phyloP scores from a whole-genome alignment of 2,113 vertebrate species.

The Chionodraco myersi region DNA sequence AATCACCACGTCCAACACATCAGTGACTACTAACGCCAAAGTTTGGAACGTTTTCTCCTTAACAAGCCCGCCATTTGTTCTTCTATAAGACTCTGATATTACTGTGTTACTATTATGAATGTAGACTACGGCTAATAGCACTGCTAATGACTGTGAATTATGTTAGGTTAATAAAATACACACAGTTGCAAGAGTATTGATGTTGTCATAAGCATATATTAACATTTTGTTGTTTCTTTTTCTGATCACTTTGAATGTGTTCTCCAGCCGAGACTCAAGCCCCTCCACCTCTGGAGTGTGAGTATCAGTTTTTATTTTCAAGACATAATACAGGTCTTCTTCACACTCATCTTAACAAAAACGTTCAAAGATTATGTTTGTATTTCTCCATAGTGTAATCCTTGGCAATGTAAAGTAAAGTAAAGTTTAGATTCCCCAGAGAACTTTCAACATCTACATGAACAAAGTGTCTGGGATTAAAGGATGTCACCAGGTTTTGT shows the following conservation, averaged over 20 bases:
- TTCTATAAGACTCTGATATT: not conserved
- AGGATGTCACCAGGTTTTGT: not conserved
- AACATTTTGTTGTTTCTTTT: not conserved
- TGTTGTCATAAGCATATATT: not conserved
- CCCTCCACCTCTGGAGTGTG: conserved; percentile 30
- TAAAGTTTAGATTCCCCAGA: not conserved
- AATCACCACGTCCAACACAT: not conserved
- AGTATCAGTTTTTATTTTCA: conserved; percentile 43
- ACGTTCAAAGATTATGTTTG: not conserved
- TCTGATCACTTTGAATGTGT: not conserved
- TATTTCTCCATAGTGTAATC: not conserved
- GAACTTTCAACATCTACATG: not conserved
- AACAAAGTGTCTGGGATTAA: not conserved
- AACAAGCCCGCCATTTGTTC: not conserved
- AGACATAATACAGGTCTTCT: not conserved
- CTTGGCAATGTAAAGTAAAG: not conserved
- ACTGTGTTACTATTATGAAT: too few relatives aligned
- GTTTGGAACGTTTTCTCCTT: conserved; percentile 50
- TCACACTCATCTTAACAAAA: not conserved
- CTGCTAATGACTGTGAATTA: too few relatives aligned
- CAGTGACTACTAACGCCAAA: not conserved
- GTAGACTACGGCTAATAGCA: too few relatives aligned
- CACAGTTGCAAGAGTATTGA: not conserved
- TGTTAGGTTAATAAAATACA: too few relatives aligned
- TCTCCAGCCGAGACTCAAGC: not conserved